Evolutionary conservation across 2,113 vertebrate species (phyloP).

Genomic region (Phylloscopus trochiloides): DNA sequence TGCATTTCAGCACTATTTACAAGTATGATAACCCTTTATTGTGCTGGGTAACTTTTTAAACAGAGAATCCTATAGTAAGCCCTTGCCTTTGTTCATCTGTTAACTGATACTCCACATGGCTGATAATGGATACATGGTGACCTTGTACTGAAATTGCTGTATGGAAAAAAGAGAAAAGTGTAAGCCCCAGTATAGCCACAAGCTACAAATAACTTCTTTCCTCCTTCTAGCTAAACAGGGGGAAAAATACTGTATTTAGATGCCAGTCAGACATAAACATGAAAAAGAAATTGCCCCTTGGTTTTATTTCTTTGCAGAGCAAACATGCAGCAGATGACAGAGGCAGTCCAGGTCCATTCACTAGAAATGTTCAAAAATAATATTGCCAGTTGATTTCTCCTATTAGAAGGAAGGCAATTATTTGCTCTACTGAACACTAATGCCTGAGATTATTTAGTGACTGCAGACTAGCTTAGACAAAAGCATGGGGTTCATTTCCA

Average conservation of each 20-base stretch:
- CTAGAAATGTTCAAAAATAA: background rate
- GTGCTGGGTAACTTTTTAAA: constrained; percentile 64
- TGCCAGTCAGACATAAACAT: background rate
- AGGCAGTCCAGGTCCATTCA: background rate
- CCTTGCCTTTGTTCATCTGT: constrained; percentile 50
- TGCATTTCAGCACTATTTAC: constrained; percentile 42
- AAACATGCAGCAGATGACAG: background rate
- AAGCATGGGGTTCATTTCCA: background rate
- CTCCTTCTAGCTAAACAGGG: background rate
- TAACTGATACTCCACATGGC: constrained; percentile 32
- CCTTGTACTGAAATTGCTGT: constrained; percentile 39
- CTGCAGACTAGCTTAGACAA: background rate
- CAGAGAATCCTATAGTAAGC: constrained; percentile 21
- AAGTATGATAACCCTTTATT: constrained; percentile 56
- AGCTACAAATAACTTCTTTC: background rate
- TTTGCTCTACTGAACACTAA: background rate
- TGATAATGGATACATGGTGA: constrained; percentile 44
- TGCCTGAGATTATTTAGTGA: background rate
- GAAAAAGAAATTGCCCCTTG: background rate
- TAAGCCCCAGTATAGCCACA: background rate
- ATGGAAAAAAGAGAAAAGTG: background rate
- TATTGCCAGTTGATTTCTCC: background rate
- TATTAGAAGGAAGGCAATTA: constrained; percentile 12
- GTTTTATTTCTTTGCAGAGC: background rate
- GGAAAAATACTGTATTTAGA: background rate